Base-by-base conservation (phyloP, 2,113 vertebrate species). In the Sclerurus mexicanus region DNA sequence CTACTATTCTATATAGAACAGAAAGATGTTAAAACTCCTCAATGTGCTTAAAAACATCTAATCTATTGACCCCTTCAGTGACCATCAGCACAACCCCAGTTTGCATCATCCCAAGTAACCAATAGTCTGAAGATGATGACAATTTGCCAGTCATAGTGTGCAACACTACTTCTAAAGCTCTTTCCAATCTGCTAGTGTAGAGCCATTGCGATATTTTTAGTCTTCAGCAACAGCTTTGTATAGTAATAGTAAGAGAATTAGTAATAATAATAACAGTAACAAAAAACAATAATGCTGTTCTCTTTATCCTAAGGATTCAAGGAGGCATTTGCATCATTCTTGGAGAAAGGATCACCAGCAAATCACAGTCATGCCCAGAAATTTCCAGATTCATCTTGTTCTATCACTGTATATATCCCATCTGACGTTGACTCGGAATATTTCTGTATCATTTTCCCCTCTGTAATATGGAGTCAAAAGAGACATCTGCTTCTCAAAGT, bases 401-500 rank as follows among this genome's bases (percentile, higher is more conserved):
- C 49, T 75, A 7, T 78, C 63, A 11, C 52, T 60, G 46, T 14
- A 44, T 0, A 0, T 68, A 60, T 39, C 50, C 24, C 35, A 46
- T 42, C 58, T 58, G 39, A 71, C 12, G 21, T 0, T 1, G 3
- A 10, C 23, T 23, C 3, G 8, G 28, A 68, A 64, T 77, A 49
- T 37, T 86, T 81, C 56, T 59, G 18, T 55, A 75, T 12, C 1
- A 0, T 28, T 56, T 85, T 64, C 21, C 9, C 33, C 5, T 27
- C 58, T 85, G 35, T 59, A 59, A 60, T 5, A 39, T 14, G 14
- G 24, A 89, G 39, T 52, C 21, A 63, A 50, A 85, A 75, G 60
- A 81, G 64, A 46, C 47, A 82, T 87, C 64, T 95, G 66, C 66
- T 93, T 85, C 77, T 62, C 74, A 37, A 82, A 77, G 27, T 81